Conservation (phyloP, 2,113 vertebrate genomes). For the Maccullochella peelii region DNA sequence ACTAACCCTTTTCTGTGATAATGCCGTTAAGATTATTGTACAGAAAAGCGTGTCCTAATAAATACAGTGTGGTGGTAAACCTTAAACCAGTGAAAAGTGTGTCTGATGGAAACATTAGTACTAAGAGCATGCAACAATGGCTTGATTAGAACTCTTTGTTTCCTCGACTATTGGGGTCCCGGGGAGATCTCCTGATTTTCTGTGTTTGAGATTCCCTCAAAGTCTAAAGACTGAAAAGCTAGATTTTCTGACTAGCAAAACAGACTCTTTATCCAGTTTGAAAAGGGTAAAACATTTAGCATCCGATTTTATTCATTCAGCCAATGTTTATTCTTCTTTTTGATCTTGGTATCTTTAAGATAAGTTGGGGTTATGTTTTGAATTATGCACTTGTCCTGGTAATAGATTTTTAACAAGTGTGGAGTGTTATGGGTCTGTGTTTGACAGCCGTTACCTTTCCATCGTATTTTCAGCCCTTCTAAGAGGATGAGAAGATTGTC, state of each 20-base stretch:
- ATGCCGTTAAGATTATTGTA: conserved; percentile 61
- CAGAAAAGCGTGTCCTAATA: conserved; percentile 62
- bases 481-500: conserved; percentile 3
- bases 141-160: conserved; percentile 64
- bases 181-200: conserved; percentile 62
- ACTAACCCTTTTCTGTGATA: conserved; percentile 69
- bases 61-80: conserved; percentile 47
- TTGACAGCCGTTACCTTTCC: conserved; percentile 5
- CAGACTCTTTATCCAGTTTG: conserved; percentile 1
- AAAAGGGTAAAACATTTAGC: background rate
- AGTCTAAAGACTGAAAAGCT: conserved; percentile 9
- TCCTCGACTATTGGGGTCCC: conserved; percentile 34
- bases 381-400: conserved; percentile 2
- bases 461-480: conserved; percentile 15
- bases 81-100: conserved; percentile 34
- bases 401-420: conserved; percentile 12
- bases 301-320: background rate
- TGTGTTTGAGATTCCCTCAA: conserved; percentile 24
- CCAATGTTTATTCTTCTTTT: background rate
- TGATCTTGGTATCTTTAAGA: background rate
- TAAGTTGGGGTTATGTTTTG: conserved; percentile 25
- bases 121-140: conserved; percentile 31
- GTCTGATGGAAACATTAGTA: conserved; percentile 48
- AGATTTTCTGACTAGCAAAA: background rate
- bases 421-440: background rate